A percentile compares a stretch with the other conserved stretches of the same genome.
phyloP scores from a whole-genome alignment of 2,113 vertebrate genomes.

The Motacilla tschutschensis region DNA sequence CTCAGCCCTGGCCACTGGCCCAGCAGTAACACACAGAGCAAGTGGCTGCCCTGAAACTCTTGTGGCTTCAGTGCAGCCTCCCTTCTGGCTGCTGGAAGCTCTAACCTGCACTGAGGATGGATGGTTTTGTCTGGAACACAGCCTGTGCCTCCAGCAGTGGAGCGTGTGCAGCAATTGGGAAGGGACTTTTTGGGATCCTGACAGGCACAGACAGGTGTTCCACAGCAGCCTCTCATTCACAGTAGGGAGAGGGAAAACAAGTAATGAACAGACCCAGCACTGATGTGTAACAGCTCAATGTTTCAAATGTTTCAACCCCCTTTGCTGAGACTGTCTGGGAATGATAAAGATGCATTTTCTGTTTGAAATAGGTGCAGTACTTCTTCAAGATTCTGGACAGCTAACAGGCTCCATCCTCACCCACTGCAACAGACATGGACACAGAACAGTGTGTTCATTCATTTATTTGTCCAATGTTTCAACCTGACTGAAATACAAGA shows the following conservation, averaged over 20 bases:
- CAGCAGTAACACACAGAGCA: not conserved
- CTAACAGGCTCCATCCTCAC: not conserved
- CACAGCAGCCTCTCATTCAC: fast-evolving
- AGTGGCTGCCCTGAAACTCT: fast-evolving
- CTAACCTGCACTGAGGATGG: fast-evolving
- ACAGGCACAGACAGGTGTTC: fast-evolving
- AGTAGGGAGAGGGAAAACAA: no score
- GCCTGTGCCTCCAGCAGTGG: fast-evolving
- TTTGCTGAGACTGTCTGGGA: fast-evolving
- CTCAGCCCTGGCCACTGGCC: fast-evolving
- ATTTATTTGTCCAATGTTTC: slow-evolving; percentile 91
- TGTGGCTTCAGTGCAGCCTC: fast-evolving
- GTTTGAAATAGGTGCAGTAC: slow-evolving; percentile 85
- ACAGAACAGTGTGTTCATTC: slow-evolving; percentile 69
- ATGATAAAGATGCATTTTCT: not conserved
- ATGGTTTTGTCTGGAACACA: fast-evolving
- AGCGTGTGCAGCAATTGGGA: fast-evolving
- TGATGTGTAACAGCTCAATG: fast-evolving
- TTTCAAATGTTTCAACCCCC: not conserved
- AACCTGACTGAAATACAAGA: slow-evolving; percentile 94
- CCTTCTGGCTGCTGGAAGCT: no score
- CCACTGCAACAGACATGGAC: not conserved
- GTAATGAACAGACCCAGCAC: fast-evolving
- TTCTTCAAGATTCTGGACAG: slow-evolving; percentile 94
- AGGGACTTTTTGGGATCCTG: no score